A percentile compares a stretch with the other conserved stretches of the same genome.
Evolutionary conservation across 2,888 invertebrate genomes (phyloP).

Genomic region (Acleris laterana): DNA sequence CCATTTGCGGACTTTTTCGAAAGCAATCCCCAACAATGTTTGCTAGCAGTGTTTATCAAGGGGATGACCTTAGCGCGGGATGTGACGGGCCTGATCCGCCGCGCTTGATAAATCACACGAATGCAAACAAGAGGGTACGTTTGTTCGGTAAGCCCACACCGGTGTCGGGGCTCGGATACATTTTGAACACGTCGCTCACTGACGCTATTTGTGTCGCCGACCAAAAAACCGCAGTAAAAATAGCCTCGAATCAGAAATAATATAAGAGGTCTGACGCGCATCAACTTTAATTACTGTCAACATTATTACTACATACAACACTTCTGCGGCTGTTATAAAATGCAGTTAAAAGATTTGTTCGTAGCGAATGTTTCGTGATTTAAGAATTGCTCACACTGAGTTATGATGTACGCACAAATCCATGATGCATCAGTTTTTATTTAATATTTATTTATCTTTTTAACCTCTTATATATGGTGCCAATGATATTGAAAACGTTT

Average conservation of each 20-base stretch:
- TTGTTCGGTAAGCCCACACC: conserved; percentile 49
- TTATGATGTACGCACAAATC: no score
- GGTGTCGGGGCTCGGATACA: conserved; percentile 43
- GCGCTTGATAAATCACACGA: conserved; percentile 75
- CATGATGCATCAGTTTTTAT: neutral
- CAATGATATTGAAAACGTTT: conserved; percentile 18
- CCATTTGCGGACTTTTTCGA: conserved; percentile 41
- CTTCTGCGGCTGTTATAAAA: neutral
- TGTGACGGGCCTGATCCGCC: conserved; percentile 64
- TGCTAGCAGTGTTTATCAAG: conserved; percentile 57
- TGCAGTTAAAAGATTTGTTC: no score
- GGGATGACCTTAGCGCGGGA: conserved; percentile 59
- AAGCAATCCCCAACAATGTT: conserved; percentile 50
- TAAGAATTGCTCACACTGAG: no score
- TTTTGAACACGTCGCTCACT: conserved; percentile 48
- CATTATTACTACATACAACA: conserved; percentile 25
- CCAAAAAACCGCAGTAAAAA: conserved; percentile 26
- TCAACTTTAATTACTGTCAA: conserved; percentile 34
- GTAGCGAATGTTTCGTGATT: no score
- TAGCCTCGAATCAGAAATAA: conserved; percentile 16
- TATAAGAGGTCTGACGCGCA: conserved; percentile 17
- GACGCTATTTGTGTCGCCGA: conserved; percentile 48
- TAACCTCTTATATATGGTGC: neutral
- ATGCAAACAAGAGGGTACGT: conserved; percentile 65
- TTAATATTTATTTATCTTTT: no score